phyloP scores from a whole-genome alignment of 2,797 vertebrate species.

The Helicolenus hilgendorfi region DNA sequence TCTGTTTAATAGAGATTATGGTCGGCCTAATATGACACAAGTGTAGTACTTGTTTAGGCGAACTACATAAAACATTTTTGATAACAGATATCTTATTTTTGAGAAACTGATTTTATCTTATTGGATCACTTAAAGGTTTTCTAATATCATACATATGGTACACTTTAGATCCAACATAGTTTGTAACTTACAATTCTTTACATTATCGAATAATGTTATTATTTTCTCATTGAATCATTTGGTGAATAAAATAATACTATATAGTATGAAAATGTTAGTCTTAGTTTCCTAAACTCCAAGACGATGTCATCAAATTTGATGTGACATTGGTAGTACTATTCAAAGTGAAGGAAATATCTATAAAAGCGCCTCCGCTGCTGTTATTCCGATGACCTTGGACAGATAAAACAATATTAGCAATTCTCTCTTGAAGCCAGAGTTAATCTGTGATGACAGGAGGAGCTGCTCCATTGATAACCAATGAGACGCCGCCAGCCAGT shows the following conservation, averaged over 20 bases:
- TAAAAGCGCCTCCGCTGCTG: slow-evolving; percentile 46
- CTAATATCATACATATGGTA: neutral
- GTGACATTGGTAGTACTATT: slow-evolving; percentile 47
- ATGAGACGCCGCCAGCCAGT: slow-evolving; percentile 41
- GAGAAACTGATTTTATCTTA: neutral
- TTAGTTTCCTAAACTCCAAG: neutral
- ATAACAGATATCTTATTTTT: neutral
- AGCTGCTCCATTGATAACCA: slow-evolving; percentile 74
- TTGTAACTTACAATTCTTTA: neutral
- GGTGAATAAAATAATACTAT: neutral
- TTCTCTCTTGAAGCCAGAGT: slow-evolving; percentile 66
- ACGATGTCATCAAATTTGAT: neutral
- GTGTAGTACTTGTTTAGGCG: neutral
- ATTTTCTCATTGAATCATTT: neutral
- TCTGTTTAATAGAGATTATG: neutral
- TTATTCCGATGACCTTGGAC: slow-evolving; percentile 71
- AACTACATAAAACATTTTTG: neutral
- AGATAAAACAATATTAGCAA: slow-evolving; percentile 75
- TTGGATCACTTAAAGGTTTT: neutral
- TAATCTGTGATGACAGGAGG: slow-evolving; percentile 75
- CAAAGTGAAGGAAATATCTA: slow-evolving; percentile 50
- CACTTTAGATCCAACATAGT: neutral
- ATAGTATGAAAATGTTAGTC: neutral
- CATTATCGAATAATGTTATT: neutral
- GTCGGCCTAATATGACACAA: neutral